Evolutionary conservation across 2,113 vertebrate genomes (phyloP).

Genomic region (Bungarus multicinctus): DNA sequence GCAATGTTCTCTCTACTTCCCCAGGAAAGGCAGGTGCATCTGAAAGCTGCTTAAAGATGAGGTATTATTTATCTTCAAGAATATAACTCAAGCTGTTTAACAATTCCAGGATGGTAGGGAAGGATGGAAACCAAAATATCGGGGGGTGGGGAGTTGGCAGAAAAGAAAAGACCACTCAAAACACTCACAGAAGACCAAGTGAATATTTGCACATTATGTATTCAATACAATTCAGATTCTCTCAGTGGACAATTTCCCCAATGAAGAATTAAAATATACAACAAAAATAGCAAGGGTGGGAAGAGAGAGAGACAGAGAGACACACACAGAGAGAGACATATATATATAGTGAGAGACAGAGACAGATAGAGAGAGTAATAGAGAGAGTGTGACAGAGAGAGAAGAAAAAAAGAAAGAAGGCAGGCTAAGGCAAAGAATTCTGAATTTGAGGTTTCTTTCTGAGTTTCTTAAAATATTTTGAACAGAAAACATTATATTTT

Average conservation of each 20-base stretch:
- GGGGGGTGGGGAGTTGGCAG: not conserved
- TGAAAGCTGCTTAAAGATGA: slow-evolving; percentile 13
- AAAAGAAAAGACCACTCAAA: not conserved
- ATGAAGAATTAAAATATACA: not conserved
- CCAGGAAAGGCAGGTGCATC: not conserved
- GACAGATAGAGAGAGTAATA: no score
- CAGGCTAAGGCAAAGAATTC: not conserved
- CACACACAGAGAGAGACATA: not conserved
- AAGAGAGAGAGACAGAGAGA: no score
- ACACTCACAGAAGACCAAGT: not conserved
- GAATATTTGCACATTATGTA: not conserved
- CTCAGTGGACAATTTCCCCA: not conserved
- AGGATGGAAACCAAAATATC: not conserved
- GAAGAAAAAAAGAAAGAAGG: no score
- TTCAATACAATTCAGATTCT: not conserved
- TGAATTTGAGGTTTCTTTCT: not conserved
- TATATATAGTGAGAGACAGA: no score
- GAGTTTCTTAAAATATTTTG: not conserved
- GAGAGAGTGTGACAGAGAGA: no score
- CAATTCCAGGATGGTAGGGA: not conserved
- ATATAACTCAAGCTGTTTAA: slow-evolving; percentile 30
- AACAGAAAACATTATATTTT: not conserved
- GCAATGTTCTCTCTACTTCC: not conserved
- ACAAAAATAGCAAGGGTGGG: not conserved
- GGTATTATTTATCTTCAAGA: slow-evolving; percentile 23